Evolutionary conservation across 1,140 invertebrate genomes (phyloP), one percentile per base, ranked within the genome.

Genomic region (Bilobella aurantiaca): DNA sequence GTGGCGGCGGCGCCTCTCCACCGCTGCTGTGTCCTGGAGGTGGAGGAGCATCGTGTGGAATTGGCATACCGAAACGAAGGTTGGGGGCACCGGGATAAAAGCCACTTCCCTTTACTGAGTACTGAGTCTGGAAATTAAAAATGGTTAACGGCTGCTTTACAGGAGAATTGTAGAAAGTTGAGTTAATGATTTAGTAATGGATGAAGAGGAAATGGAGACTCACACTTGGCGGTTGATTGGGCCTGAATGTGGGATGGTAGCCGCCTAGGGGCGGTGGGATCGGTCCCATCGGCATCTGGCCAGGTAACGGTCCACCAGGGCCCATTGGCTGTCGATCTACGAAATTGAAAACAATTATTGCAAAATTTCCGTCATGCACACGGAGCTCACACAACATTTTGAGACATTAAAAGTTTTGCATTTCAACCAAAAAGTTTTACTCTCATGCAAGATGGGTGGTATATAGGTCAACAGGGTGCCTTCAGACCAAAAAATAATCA

Each of bases 211-310:
- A n/a, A n/a, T n/a, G n/a, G n/a, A n/a, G n/a, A 47, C 62, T 68
- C 67, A 71, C 69, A 62, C 47, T 37, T 59, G 31, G 62, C 46
- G 65, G 65, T 49, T 68, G 68, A 12, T 67, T 69, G 58, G 56
- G 61, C 3, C 67, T 62, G 58, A 62, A 72, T 30, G 58, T 59
- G 62, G 68, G 66, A 23, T 25, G 59, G 31, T 68, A 72, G 42
- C 31, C 68, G 32, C 63, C 63, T 62, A 68, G 30, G 30, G 68
- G 70, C 27, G 68, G 70, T 32, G 68, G 70, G 32, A 63, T 49
- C 25, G 60, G 70, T 68, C 65, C 70, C 63, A 72, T 66, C 64
- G 67, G 68, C 70, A 72, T 72, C 68, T 68, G 70, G n/a, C n/a
- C n/a, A n/a, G n/a, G n/a, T n/a, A n/a, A n/a, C 65, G 70, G 70